Base-by-base conservation (phyloP, 2,797 vertebrate species). In the Darevskia nairensis region DNA sequence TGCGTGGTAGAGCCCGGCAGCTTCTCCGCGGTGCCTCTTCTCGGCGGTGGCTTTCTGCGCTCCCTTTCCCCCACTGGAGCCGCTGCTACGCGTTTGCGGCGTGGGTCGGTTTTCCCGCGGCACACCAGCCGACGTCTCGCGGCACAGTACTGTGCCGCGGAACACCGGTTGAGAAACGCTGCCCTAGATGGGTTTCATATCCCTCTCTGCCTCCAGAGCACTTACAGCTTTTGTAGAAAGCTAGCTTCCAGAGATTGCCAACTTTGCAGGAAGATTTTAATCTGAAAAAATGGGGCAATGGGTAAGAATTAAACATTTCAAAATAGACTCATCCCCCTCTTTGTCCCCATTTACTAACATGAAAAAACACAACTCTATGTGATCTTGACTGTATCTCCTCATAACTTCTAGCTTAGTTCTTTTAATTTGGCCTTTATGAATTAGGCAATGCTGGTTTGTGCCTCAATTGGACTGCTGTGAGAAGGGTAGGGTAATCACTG, bases 361-460 rank as follows among this genome's bases (percentile, higher is more conserved):
- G 39, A 32, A 83, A 84, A 72, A 50, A 32, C 10, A 66, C 21
- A 21, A 19, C 32, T 39, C 35, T 66, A 1, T 23, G 10, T 39
- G 69, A 35, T 25, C 19, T 32, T 46, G 11, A 87, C 81, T 9
- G 27, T 27, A 69, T 59, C 4, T 8, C n/a, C 46, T 71, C 13
- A n/a, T 88, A 29, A 41, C 44, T 11, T 35, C 25, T 68, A 39
- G 2, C 15, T 27, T 80, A 29, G 44, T 50, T 69, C 29, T 75
- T 79, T 8, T 64, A 75, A n/a, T 23, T 75, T 72, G 17, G 5
- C 39, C 6, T 32, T 64, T 74, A 9, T n/a, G 27, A 68, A 19
- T 39, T 13, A 35, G 66, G 44, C 23, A 66, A 13, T 68, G 41
- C 41, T 90, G 55, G 50, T 80, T 94, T 44, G 41, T 35, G 61